Conservation (phyloP, 2,888 invertebrate species). For the Heteromyza rotundicornis region DNA sequence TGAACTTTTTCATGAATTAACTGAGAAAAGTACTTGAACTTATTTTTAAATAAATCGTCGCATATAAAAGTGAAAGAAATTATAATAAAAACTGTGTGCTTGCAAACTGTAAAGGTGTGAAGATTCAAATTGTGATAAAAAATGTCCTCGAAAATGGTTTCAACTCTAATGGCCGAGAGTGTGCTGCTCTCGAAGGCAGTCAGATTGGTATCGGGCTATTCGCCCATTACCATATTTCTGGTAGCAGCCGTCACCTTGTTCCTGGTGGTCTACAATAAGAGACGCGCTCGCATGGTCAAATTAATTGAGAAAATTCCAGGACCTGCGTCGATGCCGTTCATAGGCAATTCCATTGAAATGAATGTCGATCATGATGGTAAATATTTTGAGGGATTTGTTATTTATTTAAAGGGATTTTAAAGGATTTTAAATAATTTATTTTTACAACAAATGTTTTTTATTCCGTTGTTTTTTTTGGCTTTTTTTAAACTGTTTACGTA, state of each 20-base stretch:
- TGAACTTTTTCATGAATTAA: background rate
- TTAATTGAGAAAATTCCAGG: slow-evolving; percentile 68
- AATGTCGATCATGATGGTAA: slow-evolving; percentile 68
- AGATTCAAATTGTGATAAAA: no score
- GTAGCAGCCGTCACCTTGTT: slow-evolving; percentile 45
- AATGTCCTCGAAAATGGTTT: slow-evolving; percentile 54
- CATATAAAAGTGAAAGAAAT: no score
- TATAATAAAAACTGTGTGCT: no score
- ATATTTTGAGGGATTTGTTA: slow-evolving; percentile 27
- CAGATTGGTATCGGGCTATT: slow-evolving; percentile 54
- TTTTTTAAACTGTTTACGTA: background rate
- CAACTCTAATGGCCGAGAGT: slow-evolving; percentile 55
- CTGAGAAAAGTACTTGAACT: slow-evolving; percentile 1
- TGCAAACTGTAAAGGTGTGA: no score
- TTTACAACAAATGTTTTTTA: background rate
- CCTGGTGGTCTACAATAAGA: slow-evolving; percentile 54
- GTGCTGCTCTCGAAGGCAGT: slow-evolving; percentile 52
- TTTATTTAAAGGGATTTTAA: no score
- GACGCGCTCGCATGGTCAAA: slow-evolving; percentile 61
- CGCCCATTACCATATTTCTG: slow-evolving; percentile 56
- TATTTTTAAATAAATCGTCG: no score
- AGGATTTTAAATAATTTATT: no score
- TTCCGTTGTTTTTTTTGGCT: background rate
- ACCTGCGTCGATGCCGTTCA: slow-evolving; percentile 66
- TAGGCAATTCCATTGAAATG: slow-evolving; percentile 69